These are phyloP conservation scores for Mesoclemmys tuberculata DNA, from an alignment of 2,113 vertebrate genomes.

Conservation along the genomic window DNA sequence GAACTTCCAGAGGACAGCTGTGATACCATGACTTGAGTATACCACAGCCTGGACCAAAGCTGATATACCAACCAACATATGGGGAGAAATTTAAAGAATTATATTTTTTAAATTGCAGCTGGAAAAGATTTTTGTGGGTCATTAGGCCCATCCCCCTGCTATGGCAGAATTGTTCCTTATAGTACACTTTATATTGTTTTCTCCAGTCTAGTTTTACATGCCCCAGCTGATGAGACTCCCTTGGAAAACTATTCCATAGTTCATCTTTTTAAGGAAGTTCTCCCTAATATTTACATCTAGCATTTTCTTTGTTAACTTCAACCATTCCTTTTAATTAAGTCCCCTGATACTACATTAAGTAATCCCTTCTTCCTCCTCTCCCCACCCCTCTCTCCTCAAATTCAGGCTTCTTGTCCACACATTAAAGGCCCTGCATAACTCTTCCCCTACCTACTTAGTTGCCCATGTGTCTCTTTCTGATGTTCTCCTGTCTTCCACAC, in stretches of 20 bases:
- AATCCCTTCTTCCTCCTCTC: neutral
- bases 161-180: neutral
- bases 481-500: neutral
- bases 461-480: neutral
- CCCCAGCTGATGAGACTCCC: neutral
- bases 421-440: neutral
- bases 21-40: neutral
- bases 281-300: neutral
- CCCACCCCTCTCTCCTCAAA: neutral
- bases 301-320: neutral
- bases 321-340: neutral
- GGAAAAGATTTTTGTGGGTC: neutral
- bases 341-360: fast-evolving
- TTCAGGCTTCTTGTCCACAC: neutral
- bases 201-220: neutral
- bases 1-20: neutral
- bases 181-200: neutral
- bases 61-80: neutral
- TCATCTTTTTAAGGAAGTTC: neutral
- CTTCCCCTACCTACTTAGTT: fast-evolving
- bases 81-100: neutral
- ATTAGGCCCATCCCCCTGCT: neutral
- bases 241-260: neutral
- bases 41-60: neutral
- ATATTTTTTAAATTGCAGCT: neutral